These are phyloP conservation scores for Ectobius pallidus DNA, from an alignment of 2,888 invertebrate genomes.

Conservation along the genomic window DNA sequence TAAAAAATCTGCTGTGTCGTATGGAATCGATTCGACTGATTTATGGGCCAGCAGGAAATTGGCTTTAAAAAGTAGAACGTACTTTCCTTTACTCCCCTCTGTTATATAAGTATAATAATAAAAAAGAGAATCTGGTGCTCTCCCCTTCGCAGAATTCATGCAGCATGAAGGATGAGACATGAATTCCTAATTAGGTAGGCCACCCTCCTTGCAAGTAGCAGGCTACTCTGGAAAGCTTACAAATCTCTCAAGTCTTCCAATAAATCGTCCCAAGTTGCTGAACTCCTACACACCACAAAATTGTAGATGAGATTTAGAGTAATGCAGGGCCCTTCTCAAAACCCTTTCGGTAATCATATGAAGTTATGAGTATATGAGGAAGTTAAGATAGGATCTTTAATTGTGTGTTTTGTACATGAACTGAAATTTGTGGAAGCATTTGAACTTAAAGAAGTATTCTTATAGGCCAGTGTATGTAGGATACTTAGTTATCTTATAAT, in stretches of 20 bases:
- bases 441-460: too few relatives aligned
- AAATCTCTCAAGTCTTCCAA: neutral
- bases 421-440: too few relatives aligned
- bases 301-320: neutral
- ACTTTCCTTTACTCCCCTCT: neutral
- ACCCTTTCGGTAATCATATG: neutral
- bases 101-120: neutral
- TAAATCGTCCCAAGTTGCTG: neutral
- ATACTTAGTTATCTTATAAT: too few relatives aligned
- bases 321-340: neutral
- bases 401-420: too few relatives aligned
- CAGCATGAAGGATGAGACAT: slow-evolving; percentile 17
- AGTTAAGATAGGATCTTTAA: too few relatives aligned
- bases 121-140: neutral
- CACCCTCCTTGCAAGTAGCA: neutral
- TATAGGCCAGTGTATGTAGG: too few relatives aligned
- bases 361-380: too few relatives aligned
- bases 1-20: neutral
- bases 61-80: neutral
- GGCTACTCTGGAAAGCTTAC: neutral
- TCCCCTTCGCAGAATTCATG: neutral
- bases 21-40: neutral
- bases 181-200: slow-evolving; percentile 15
- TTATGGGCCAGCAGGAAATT: neutral
- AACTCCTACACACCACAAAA: neutral